Conservation (phyloP, 2,113 vertebrate genomes). For the Columbina picui region DNA sequence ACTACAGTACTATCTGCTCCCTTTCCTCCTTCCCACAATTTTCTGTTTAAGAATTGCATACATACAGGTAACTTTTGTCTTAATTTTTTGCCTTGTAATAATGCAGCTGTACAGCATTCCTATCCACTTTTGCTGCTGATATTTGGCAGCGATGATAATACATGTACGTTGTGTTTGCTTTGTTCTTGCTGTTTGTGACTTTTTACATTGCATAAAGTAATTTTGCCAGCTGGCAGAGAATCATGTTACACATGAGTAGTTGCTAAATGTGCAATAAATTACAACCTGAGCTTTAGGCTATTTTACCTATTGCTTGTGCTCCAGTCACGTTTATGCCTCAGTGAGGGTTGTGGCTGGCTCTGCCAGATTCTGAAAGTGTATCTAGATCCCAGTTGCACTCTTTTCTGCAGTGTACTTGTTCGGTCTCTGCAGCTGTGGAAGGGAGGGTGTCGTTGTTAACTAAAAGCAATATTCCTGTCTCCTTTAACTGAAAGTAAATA, state of each 20-base stretch:
- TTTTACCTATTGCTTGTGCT: not conserved
- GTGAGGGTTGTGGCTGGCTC: not conserved
- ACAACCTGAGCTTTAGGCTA: not conserved
- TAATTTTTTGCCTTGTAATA: fast-evolving
- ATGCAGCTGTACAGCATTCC: not conserved
- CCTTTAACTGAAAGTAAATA: not conserved
- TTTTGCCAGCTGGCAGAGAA: not conserved
- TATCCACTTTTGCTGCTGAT: not conserved
- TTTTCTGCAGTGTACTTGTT: not conserved
- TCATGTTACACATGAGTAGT: not conserved
- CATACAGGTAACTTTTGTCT: not conserved
- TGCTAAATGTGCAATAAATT: not conserved
- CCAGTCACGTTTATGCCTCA: not conserved
- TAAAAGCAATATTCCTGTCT: not conserved
- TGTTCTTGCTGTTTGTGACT: not conserved
- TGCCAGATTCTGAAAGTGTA: not conserved
- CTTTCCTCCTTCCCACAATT: not conserved
- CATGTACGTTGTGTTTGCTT: fast-evolving
- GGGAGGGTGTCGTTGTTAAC: not conserved
- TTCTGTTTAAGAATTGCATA: not conserved
- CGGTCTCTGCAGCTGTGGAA: not conserved
- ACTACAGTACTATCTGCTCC: not conserved
- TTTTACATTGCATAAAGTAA: not conserved
- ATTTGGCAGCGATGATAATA: not conserved
- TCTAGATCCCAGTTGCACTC: not conserved